A percentile compares a stretch with the other conserved stretches of the same genome.
Evolutionary conservation across 1,140 invertebrate species (phyloP).

Genomic region (Triops cancriformis): DNA sequence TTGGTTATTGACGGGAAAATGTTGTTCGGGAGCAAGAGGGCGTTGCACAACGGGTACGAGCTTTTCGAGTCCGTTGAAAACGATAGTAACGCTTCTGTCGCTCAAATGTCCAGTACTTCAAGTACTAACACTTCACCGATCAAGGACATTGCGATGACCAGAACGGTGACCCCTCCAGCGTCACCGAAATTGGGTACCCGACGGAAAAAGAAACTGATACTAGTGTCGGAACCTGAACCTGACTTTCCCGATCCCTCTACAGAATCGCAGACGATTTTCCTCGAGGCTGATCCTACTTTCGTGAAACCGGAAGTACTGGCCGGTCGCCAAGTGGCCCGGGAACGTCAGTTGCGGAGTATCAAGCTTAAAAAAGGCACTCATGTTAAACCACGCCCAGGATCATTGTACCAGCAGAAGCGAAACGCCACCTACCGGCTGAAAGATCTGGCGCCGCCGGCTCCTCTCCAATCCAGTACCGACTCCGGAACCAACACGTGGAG

Average conservation of each 20-base stretch:
- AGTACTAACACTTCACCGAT: too few species aligned
- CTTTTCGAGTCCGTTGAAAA: background rate
- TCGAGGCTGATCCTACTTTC: conserved; percentile 18
- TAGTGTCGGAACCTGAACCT: background rate
- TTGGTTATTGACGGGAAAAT: background rate
- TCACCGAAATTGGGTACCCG: background rate
- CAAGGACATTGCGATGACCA: too few species aligned
- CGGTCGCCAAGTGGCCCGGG: conserved; percentile 26
- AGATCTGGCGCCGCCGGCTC: conserved; percentile 35
- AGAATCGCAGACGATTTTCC: background rate
- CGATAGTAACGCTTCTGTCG: background rate
- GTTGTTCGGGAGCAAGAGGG: background rate
- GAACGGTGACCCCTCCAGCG: background rate
- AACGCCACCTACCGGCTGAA: conserved; percentile 30
- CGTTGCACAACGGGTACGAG: background rate
- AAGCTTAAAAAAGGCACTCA: background rate
- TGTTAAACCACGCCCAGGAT: background rate
- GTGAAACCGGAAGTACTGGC: background rate
- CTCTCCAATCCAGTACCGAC: conserved; percentile 30
- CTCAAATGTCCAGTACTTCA: too few species aligned
- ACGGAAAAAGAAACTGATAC: background rate
- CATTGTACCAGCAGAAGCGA: background rate
- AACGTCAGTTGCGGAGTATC: conserved; percentile 30
- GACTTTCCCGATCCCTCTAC: background rate
- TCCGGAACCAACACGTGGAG: conserved; percentile 17